Base-by-base conservation (phyloP, 2,888 invertebrate genomes). In the Athripsodes cinereus region DNA sequence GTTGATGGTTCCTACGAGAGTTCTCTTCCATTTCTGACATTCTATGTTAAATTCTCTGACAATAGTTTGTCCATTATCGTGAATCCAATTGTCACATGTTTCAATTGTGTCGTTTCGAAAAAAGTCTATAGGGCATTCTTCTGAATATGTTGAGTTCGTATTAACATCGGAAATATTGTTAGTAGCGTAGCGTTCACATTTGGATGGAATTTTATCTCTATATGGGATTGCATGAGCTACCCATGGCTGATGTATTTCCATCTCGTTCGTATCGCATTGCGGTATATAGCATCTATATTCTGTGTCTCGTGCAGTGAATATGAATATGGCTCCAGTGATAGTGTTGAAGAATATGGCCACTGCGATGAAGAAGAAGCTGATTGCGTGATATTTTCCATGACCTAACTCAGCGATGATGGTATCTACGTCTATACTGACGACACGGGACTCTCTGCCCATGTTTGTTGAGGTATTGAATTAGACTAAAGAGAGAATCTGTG, bases 1-100 rank as follows among this genome's bases (percentile, higher is more conserved):
- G 69, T 88, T 87, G 3, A 88, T 76, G 1, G 89, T 88, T 8
- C 90, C 90, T 35, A 89, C 82, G 65, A 90, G 68, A 0, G 88
- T 82, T 58, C 87, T 71, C 71, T 86, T 87, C 89, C 89, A 90
- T 60, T 83, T 78, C 58, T 83, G 76, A 66, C 87, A 88, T 51
- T 83, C 83, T 55, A 88, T 71, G 67, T 80, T 73, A 69, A 85
- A 87, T 87, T 88, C 63, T 35, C 51, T 51, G 10, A 63, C 57
- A n/a, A 61, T 61, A 1, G 63, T 61, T 8, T 63, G 61, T 18
- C 63, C 63, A 21, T 51, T 48, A 2, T 59, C 61, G 34, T 63
- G 57, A 1, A 63, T 49, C 59, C 59, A 63, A 52, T 82, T 85
- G 22, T 84, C 68, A 57, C 83, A 72, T 16, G 70, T 68, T 18